Evolutionary conservation across 2,113 vertebrate genomes (phyloP).

Genomic region (Calypte anna): DNA sequence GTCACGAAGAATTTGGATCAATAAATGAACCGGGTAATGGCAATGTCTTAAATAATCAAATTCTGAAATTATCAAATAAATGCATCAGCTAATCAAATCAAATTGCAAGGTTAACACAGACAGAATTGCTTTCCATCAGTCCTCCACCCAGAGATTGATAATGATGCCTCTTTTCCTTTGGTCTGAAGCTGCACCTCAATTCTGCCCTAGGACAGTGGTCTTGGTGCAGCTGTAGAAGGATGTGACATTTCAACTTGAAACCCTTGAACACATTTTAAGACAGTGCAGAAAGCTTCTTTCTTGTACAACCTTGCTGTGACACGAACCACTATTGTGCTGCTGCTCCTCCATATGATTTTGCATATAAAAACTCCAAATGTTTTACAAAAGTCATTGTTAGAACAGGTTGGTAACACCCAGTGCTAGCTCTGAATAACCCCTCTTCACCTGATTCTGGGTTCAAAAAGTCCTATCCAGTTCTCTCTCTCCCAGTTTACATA

Average conservation of each 20-base stretch:
- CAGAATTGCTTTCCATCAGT: conserved; percentile 44
- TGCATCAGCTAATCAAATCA: conserved; percentile 26
- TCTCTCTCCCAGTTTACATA: background rate
- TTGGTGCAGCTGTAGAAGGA: background rate
- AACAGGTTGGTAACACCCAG: background rate
- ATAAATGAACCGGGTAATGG: conserved; percentile 6
- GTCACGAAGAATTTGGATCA: conserved; percentile 4
- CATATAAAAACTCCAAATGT: fast-evolving
- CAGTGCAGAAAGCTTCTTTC: background rate
- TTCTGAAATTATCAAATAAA: conserved; percentile 14
- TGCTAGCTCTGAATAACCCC: background rate
- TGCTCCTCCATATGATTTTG: background rate
- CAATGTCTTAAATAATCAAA: conserved; percentile 11
- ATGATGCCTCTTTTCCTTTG: background rate
- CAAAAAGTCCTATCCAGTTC: background rate
- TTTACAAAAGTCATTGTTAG: background rate
- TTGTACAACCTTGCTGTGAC: background rate
- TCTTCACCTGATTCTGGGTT: background rate
- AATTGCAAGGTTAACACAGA: conserved; percentile 1
- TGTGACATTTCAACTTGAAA: background rate
- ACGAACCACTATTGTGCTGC: background rate
- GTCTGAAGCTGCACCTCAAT: background rate
- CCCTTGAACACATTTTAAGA: background rate
- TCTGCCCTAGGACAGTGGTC: background rate
- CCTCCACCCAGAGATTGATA: background rate